phyloP scores from a whole-genome alignment of 2,888 invertebrate species.

The Malthinus flaveolus region DNA sequence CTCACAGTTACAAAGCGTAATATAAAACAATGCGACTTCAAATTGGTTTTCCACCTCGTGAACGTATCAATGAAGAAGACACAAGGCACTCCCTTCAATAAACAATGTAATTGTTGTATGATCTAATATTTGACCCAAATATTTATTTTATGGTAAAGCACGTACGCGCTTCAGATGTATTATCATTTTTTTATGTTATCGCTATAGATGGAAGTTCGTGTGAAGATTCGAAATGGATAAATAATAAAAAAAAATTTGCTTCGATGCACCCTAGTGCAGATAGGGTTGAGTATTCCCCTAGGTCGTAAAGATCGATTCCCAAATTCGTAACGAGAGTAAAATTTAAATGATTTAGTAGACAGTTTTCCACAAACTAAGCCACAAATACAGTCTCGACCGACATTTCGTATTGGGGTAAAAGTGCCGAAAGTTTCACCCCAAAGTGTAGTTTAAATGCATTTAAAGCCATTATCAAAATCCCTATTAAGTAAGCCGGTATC shows the following conservation, averaged over 20 bases:
- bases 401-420: constrained; percentile 10
- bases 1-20: background rate
- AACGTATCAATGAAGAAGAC: background rate
- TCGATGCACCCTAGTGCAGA: too few species aligned
- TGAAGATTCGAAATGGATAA: background rate
- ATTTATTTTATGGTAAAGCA: background rate
- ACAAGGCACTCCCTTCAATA: constrained; percentile 3
- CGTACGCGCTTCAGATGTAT: background rate
- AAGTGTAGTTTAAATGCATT: constrained; percentile 23
- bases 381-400: constrained; percentile 14
- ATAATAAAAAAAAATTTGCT: background rate
- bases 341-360: constrained; percentile 13
- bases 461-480: constrained; percentile 24
- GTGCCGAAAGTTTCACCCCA: constrained; percentile 13
- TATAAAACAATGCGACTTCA: background rate
- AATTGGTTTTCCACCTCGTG: constrained; percentile 1
- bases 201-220: too few species aligned
- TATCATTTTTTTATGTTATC: too few species aligned
- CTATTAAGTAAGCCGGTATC: constrained; percentile 19
- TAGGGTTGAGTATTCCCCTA: too few species aligned
- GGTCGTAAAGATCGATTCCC: too few species aligned
- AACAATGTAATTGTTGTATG: background rate
- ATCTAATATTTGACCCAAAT: constrained; percentile 3
- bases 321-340: background rate
- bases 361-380: constrained; percentile 11